Conservation (phyloP, 2,797 vertebrate species). For the Rousettus madagascariensis region DNA sequence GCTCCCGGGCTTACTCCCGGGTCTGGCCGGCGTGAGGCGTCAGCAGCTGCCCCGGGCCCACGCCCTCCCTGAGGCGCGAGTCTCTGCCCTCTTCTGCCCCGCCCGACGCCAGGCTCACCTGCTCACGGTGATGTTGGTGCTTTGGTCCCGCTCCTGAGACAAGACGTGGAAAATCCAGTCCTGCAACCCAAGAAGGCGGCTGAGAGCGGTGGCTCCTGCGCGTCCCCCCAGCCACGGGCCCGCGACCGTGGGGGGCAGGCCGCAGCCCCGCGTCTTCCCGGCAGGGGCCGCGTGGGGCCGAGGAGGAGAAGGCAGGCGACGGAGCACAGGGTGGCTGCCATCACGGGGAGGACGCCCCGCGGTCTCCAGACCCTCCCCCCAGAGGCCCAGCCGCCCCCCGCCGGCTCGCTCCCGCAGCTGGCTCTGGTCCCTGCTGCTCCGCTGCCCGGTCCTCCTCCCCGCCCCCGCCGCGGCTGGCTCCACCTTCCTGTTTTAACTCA, state of each 20-base stretch:
- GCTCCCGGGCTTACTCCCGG: not conserved
- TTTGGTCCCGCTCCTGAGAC: slow-evolving; percentile 87
- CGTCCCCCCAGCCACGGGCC: not conserved
- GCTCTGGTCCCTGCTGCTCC: fast-evolving
- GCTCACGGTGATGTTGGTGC: slow-evolving; percentile 84
- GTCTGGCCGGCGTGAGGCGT: not conserved
- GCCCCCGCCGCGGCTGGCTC: not conserved
- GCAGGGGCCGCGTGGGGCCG: not conserved
- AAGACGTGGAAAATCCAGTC: slow-evolving; percentile 89
- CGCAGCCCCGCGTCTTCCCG: not conserved
- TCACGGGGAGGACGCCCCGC: fast-evolving
- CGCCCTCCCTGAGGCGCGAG: not conserved
- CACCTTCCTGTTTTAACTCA: not conserved
- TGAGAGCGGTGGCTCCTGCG: not conserved
- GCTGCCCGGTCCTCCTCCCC: not conserved
- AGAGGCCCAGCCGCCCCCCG: not conserved
- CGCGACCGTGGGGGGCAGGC: not conserved
- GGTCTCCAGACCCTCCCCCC: not conserved
- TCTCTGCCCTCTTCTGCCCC: not conserved
- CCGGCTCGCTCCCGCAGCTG: not conserved
- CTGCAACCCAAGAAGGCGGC: slow-evolving; percentile 75
- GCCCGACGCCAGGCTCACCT: slow-evolving; percentile 79
- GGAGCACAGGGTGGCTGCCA: not conserved
- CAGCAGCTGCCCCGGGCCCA: not conserved
- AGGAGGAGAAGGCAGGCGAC: not conserved